phyloP scores from a whole-genome alignment of 2,113 vertebrate species.

The Vombatus ursinus region DNA sequence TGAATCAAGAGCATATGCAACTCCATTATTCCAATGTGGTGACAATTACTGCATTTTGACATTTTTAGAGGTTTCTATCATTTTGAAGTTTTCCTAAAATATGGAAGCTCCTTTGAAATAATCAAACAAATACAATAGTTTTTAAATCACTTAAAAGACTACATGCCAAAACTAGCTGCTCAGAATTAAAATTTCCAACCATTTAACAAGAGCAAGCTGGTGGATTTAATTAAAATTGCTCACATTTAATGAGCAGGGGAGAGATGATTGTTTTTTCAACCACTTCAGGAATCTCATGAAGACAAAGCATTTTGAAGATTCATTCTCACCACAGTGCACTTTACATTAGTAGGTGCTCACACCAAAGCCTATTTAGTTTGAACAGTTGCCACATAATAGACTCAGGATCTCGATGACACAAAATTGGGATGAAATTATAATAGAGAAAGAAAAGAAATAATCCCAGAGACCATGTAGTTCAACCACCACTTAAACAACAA shows the following conservation, averaged over 20 bases:
- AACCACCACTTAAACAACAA: slow-evolving; percentile 80
- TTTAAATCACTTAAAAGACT: slow-evolving; percentile 59
- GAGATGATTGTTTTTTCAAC: slow-evolving; percentile 80
- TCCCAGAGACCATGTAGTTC: slow-evolving; percentile 66
- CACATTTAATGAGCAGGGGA: slow-evolving; percentile 77
- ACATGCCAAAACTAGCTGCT: slow-evolving; percentile 68
- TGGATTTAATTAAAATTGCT: slow-evolving; percentile 78
- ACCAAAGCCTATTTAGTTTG: slow-evolving; percentile 81
- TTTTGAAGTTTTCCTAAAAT: slow-evolving; percentile 63
- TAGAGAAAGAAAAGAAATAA: slow-evolving; percentile 71
- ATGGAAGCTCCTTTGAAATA: slow-evolving; percentile 13
- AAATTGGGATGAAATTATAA: slow-evolving; percentile 82
- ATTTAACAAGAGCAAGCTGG: slow-evolving; percentile 64
- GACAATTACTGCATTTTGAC: slow-evolving; percentile 25
- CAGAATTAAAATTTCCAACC: slow-evolving; percentile 71
- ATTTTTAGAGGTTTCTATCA: slow-evolving; percentile 40
- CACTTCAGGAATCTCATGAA: slow-evolving; percentile 75
- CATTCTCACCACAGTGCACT: slow-evolving; percentile 82
- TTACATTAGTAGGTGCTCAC: slow-evolving; percentile 83
- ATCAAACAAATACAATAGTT: slow-evolving; percentile 53
- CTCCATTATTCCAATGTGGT: slow-evolving; percentile 12
- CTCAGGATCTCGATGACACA: slow-evolving; percentile 77
- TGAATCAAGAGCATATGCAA: not conserved
- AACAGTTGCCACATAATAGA: slow-evolving; percentile 78
- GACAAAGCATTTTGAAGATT: slow-evolving; percentile 77